Evolutionary conservation across 2,888 invertebrate genomes (phyloP), one percentile per base, ranked within the genome.

Genomic region (Schizaphis graminum): DNA sequence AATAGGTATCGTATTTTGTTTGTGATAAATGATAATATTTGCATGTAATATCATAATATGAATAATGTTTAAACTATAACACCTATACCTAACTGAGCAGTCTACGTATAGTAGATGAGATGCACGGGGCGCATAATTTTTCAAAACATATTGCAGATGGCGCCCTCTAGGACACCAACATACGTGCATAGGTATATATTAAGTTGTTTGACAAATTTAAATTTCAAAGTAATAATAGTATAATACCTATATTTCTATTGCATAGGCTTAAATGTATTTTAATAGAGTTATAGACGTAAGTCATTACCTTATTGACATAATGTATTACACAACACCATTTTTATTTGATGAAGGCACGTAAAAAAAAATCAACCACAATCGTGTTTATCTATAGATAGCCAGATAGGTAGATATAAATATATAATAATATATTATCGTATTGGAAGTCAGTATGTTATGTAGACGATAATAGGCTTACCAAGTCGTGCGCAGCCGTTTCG

Each of bases 401-500:
- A 53, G 21, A 21, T 53, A 53, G 49, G 11, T 56, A 56, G n/a
- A n/a, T n/a, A n/a, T n/a, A n/a, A n/a, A n/a, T n/a, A n/a, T n/a
- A n/a, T n/a, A n/a, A n/a, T 56, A 56, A 7, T 35, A 41, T 35
- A 77, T 35, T 35, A 77, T 35, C 7, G 26, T 35, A 21, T 35
- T 67, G 67, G n/a, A 21, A 35, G 77, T 77, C 2, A 8, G 53
- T 53, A 21, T 13, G 35, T 16, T 13, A 77, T 16, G 7, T 35
- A 77, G 21, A 77, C 8, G 21, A 77, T n/a, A n/a, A 85, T 44
- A 44, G 11, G n/a, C 89, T 89, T 89, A 92, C 87, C 92, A 49
- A 92, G 41, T 92, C 77, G 67, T 77, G 41, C 67, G 67, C 86
- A 53, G 77, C 90, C 90, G 94, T 91, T 91, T 94, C 86, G 90